These are phyloP conservation scores for Clepsis dumicolana DNA, from an alignment of 2,888 invertebrate genomes.

Conservation along the genomic window DNA sequence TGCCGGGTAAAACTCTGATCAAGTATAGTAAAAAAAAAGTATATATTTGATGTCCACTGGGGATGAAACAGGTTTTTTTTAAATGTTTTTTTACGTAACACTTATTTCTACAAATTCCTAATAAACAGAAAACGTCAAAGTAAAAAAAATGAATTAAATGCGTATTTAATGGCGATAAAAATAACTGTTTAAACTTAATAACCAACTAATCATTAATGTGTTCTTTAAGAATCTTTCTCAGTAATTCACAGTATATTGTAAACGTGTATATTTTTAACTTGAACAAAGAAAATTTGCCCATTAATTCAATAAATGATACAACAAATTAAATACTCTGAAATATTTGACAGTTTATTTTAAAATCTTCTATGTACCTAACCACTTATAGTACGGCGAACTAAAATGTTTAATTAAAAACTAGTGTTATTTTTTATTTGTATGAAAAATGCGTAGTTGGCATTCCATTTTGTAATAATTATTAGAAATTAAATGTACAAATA, in stretches of 20 bases:
- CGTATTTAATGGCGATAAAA: conserved; percentile 1
- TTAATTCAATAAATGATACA: too few relatives aligned
- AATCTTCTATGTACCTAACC: too few relatives aligned
- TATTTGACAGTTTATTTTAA: too few relatives aligned
- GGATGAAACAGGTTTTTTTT: conserved; percentile 1
- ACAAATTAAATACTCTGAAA: too few relatives aligned
- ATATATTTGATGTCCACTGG: not conserved
- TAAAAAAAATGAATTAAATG: conserved; percentile 18
- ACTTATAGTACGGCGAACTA: not conserved
- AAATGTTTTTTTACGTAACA: not conserved
- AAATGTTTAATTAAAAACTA: conserved; percentile 23
- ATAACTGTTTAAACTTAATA: not conserved
- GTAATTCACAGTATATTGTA: too few relatives aligned
- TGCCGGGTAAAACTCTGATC: too few relatives aligned
- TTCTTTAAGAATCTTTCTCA: too few relatives aligned
- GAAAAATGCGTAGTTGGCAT: not conserved
- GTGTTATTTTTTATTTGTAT: not conserved
- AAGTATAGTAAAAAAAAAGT: not conserved
- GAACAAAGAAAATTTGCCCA: too few relatives aligned
- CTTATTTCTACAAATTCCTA: not conserved
- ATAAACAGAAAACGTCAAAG: conserved; percentile 4
- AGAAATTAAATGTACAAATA: conserved; percentile 19
- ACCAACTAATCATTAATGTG: not conserved
- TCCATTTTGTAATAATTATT: not conserved
- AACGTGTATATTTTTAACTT: too few relatives aligned